Conservation (phyloP, 2,888 invertebrate species). For the Xanthia icteritia region DNA sequence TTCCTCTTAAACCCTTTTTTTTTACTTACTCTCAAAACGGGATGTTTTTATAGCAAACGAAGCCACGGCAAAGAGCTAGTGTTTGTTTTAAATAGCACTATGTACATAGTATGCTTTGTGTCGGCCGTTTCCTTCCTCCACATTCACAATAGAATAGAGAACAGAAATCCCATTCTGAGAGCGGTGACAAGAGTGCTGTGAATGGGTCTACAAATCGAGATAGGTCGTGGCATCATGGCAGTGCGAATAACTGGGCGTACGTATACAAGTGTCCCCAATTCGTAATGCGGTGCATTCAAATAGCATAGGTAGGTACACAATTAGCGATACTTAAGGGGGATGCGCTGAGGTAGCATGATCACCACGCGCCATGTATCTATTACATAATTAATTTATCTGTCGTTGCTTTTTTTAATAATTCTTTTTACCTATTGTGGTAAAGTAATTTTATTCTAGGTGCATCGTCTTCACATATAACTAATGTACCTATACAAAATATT, state of each 20-base stretch:
- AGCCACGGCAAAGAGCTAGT: conserved; percentile 18
- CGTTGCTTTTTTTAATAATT: no score
- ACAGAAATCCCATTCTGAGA: conserved; percentile 21
- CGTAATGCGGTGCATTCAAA: background rate
- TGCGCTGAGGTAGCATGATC: no score
- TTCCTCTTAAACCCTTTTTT: no score
- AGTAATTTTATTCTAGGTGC: no score
- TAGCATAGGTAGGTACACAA: background rate
- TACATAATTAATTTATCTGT: no score
- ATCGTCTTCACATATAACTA: no score
- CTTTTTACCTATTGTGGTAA: no score
- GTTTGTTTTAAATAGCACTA: conserved; percentile 34
- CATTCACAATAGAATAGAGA: background rate
- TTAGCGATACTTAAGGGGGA: no score
- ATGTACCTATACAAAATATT: no score
- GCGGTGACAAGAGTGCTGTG: background rate
- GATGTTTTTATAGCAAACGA: background rate
- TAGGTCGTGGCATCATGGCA: no score
- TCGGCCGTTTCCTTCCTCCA: conserved; percentile 31
- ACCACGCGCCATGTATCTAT: no score
- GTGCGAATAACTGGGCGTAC: background rate
- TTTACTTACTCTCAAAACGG: background rate
- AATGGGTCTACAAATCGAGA: background rate
- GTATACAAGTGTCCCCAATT: background rate
- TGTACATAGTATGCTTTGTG: conserved; percentile 10